Evolutionary conservation across 2,113 vertebrate genomes (phyloP), one percentile per base, ranked within the genome.

Genomic region (Canis aureus): DNA sequence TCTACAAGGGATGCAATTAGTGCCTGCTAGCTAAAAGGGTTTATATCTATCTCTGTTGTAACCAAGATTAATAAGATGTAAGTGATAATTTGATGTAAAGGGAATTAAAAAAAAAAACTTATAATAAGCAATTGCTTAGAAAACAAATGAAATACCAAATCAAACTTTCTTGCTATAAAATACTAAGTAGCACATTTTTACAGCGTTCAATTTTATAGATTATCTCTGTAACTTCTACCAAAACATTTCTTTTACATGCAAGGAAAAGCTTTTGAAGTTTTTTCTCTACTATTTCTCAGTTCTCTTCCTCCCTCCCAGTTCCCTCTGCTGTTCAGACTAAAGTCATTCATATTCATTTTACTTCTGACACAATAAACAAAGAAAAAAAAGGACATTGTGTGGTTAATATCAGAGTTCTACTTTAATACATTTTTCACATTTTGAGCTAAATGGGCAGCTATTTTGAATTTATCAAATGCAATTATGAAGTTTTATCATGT

Each of bases 261-360:
- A 0, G 64, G 82, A 80, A 55, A 91, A 82, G 89, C 62, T 96
- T 96, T 95, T 59, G 1, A 51, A 79, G 51, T 80, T 67, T 92
- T 78, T 90, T 2, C 67, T 7, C 16, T 35, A 85, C 83, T 96
- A 95, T 93, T 97, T 96, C 95, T 95, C 94, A 97, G 83, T 96
- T 98, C 94, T 97, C 95, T 98, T 96, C 79, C 96, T 83, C 25
- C 80, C 79, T 82, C 79, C 15, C n/a, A 95, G 60, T 94, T 96
- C 92, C 89, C 97, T 97, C 91, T 98, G 96, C 74, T 96, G 95
- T 97, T 98, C 95, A 97, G 86, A 49, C 97, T 96, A 79, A 96
- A 98, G 96, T 98, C 98, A 98, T 98, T 99, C 98, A 98, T 93
- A 98, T 96, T 80, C 97, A 98, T 98, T 98, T 98, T 97, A 98